Percentiles rank a stretch among this genome's conserved stretches.
Evolutionary conservation across 1,140 invertebrate genomes (phyloP).

Genomic region (Papilio machaon): DNA sequence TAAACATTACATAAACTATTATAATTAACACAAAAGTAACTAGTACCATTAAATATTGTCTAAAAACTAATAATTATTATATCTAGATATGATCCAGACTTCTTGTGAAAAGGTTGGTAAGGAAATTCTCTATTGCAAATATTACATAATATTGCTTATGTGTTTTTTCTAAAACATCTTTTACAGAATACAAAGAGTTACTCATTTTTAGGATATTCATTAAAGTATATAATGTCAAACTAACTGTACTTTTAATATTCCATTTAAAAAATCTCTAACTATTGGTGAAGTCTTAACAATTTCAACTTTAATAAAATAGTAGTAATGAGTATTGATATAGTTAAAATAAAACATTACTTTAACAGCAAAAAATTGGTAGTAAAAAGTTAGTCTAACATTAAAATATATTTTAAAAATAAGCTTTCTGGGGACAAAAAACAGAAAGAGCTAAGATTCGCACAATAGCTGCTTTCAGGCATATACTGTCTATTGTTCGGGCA

Average conservation of each 20-base stretch:
- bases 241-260: too few relatives aligned
- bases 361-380: too few relatives aligned
- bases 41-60: background rate
- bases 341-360: too few relatives aligned
- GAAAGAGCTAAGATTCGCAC: slow-evolving; percentile 12
- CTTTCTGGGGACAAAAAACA: background rate
- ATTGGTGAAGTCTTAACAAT: too few relatives aligned
- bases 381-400: background rate
- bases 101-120: slow-evolving; percentile 24
- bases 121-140: background rate
- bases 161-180: too few relatives aligned
- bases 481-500: slow-evolving; percentile 19
- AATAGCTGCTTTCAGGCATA: slow-evolving; percentile 17
- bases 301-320: too few relatives aligned
- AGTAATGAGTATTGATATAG: too few relatives aligned
- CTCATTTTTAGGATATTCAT: too few relatives aligned
- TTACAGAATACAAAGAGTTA: too few relatives aligned
- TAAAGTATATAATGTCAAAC: too few relatives aligned
- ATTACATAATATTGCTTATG: background rate
- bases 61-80: background rate
- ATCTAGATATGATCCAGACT: slow-evolving; percentile 1
- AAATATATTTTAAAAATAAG: background rate
- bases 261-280: too few relatives aligned
- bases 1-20: background rate
- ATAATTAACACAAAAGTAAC: slow-evolving; percentile 22